phyloP scores from a whole-genome alignment of 2,888 invertebrate species.

The Epistrophella euchroma region DNA sequence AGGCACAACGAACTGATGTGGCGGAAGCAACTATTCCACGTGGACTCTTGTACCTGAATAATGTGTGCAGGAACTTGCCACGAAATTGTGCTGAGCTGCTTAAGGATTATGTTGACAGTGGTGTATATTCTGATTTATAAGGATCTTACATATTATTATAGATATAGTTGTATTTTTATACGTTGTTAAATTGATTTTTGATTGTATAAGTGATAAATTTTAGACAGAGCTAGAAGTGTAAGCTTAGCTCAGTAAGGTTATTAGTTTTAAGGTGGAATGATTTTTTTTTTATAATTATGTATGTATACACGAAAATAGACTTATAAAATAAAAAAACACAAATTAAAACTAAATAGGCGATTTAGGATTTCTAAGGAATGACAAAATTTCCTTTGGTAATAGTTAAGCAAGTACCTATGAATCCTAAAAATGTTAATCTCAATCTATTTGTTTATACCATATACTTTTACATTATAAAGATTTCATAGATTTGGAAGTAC shows the following conservation, averaged over 20 bases:
- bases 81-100: slow-evolving; percentile 85
- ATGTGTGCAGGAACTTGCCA: slow-evolving; percentile 86
- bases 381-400: no score
- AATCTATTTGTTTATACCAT: no score
- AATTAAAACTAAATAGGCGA: not conserved
- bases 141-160: no score
- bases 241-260: not conserved
- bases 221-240: not conserved
- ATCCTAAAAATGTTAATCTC: no score
- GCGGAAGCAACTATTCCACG: slow-evolving; percentile 88
- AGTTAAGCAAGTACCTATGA: no score
- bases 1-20: slow-evolving; percentile 87
- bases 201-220: slow-evolving; percentile 43
- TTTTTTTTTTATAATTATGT: no score
- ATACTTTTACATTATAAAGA: no score
- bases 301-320: slow-evolving; percentile 23
- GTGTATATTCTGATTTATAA: slow-evolving; percentile 86
- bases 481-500: no score
- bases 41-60: slow-evolving; percentile 86
- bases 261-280: slow-evolving; percentile 20
- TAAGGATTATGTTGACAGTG: slow-evolving; percentile 88
- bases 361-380: not conserved
- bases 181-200: slow-evolving; percentile 33
- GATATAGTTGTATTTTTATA: not conserved
- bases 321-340: slow-evolving; percentile 28